Evolutionary conservation across 2,888 invertebrate species (phyloP), one percentile per base, ranked within the genome.

Genomic region (Drosophila pegasa): DNA sequence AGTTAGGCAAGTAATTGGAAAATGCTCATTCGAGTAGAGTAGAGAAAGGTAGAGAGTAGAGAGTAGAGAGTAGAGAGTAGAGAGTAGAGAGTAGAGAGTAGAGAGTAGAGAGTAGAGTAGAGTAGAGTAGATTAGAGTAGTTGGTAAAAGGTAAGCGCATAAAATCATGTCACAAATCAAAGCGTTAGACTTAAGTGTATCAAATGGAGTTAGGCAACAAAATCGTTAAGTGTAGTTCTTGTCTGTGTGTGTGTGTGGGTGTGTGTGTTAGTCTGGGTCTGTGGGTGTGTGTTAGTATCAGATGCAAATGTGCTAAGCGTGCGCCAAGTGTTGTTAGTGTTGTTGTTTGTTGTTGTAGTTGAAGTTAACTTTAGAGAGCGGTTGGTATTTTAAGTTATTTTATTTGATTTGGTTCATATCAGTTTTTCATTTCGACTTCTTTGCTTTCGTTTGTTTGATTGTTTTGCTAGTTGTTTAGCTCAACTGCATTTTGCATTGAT

Each of bases 241-340:
- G 43, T 41, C 27, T 51, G 25, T 62, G n/a, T 54, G 47, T 66
- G 10, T 66, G 43, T 70, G 35, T 67, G 52, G 48, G 38, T 73
- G 18, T 57, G 22, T 48, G 20, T 22, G 18, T 59, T n/a, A n/a
- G 33, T 62, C 31, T 68, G 31, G 50, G 27, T 58, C 52, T 52
- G 56, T 66, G 9, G 48, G 40, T 59, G 33, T 75, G 54, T 58
- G 56, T 54, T 63, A 48, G 52, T 70, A 54, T 69, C 70, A 61
- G 60, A 81, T 81, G 85, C 81, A 82, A 81, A 78, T 87, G 87
- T 84, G 87, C 84, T 73, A 81, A 84, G 83, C 83, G 83, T 84
- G 83, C 84, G 87, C 84, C 70, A 78, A 75, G 69, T 77, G 43
- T 68, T 58, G 60, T 67, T 62, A 31, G 55, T 45, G 56, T 59